Base-by-base conservation (phyloP, 2,797 vertebrate species). In the Knipowitschia caucasica region DNA sequence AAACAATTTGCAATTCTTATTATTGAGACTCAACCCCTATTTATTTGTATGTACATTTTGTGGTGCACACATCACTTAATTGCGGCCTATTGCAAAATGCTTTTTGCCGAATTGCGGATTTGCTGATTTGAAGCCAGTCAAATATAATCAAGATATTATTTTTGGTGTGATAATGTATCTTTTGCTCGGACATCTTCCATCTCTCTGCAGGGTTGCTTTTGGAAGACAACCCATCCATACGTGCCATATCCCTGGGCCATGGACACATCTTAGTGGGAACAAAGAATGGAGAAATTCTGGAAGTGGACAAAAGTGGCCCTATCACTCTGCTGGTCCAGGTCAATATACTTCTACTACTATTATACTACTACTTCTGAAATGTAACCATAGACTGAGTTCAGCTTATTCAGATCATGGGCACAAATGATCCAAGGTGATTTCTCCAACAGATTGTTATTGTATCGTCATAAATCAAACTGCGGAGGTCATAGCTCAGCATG, bases 201-300 rank as follows among this genome's bases (percentile, higher is more conserved):
- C 47, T 3, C 1, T 40, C 54, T 61, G 24, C 82, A 99, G 97
- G 97, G 86, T 88, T 99, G 73, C 92, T 99, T 43, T 78, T 99
- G 74, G 97, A 99, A 90, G 97, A 99, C 84, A 98, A 99, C 77
- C 97, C 97, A 35, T 99, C 97, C 61, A 96, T 99, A 83, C 95
- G 97, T 92, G 96, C 97, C 93, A 98, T 99, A 92, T 97, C 97
- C 0, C 86, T 99, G 78, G 97, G 96, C 78, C 96, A 99, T 27
- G 96, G 97, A 72, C 93, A 99, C 88, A 96, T 99, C 81, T 91
- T 99, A 56, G 95, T 98, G 73, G 97, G 97, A 58, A 99, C 97
- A 52, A 99, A 98, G 81, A 99, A 99, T 11, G 95, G 97, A 20
- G 97, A 99, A 88, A 98, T 99, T 85, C 53, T 99, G 75, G 97